A percentile compares a stretch with the other conserved stretches of the same genome.
Evolutionary conservation across 2,888 invertebrate species (phyloP).

Genomic region (Molanna angustata): DNA sequence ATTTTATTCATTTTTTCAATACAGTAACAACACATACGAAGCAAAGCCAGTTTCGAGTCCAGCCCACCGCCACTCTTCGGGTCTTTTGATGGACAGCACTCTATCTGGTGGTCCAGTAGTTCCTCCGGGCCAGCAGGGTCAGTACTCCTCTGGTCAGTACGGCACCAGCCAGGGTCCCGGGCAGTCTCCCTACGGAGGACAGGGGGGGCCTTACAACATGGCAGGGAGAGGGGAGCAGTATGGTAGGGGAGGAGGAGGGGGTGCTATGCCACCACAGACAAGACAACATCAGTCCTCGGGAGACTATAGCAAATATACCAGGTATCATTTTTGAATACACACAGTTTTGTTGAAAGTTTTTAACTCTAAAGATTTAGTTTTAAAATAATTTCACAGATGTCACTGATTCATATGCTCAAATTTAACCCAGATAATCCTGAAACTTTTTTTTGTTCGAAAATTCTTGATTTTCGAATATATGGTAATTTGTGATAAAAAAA

Average conservation of each 20-base stretch:
- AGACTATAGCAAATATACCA: conserved; percentile 32
- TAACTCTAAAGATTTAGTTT: no score
- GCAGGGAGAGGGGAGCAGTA: conserved; percentile 3
- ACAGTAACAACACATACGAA: conserved; percentile 30
- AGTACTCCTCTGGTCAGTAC: conserved; percentile 7
- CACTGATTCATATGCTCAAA: no score
- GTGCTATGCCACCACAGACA: conserved; percentile 21
- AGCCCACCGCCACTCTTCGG: conserved; percentile 24
- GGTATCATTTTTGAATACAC: no score
- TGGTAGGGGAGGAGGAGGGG: conserved; percentile 11
- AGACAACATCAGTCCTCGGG: conserved; percentile 20
- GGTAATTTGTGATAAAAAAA: no score
- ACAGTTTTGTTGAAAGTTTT: no score
- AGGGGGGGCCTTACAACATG: not conserved
- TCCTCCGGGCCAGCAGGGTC: not conserved
- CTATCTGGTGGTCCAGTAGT: conserved; percentile 9
- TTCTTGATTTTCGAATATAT: no score
- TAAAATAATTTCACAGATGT: no score
- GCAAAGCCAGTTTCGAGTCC: conserved; percentile 25
- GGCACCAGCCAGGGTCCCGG: conserved; percentile 5
- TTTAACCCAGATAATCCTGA: no score
- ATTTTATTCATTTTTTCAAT: no score
- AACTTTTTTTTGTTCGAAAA: no score
- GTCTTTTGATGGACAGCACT: conserved; percentile 12
- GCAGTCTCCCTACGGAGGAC: not conserved